A percentile compares a stretch with the other conserved stretches of the same genome.
Evolutionary conservation across 92 coral and sea anemone genomes (phyloP).

Genomic region (Phenganax subtilis): DNA sequence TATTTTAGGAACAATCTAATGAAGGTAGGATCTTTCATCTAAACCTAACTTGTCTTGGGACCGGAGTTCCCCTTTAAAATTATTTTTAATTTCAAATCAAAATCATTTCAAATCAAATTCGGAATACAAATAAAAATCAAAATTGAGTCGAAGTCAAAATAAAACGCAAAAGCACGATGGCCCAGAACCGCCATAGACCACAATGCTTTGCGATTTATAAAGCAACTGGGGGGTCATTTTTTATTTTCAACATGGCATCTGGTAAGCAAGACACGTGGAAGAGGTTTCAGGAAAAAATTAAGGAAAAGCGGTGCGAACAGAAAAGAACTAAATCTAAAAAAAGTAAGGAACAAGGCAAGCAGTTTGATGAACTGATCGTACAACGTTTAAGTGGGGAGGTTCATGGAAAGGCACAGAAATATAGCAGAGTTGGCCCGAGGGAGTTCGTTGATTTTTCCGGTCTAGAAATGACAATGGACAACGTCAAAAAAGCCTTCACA

Average conservation of each 20-base stretch:
- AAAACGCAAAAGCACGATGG: conserved; percentile 22
- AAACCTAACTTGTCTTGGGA: no score
- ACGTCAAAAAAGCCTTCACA: conserved; percentile 18
- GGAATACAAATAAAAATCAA: no score
- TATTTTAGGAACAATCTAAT: no score
- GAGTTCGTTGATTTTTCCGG: conserved; percentile 6
- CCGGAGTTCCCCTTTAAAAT: no score
- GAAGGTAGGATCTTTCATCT: no score
- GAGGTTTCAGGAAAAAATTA: conserved; percentile 1
- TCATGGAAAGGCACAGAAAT: conserved; percentile 17
- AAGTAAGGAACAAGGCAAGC: neutral
- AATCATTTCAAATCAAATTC: no score
- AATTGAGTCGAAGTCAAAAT: conserved; percentile 3
- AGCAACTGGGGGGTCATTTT: neutral
- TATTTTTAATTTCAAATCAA: no score
- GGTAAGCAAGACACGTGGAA: conserved; percentile 17
- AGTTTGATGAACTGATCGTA: neutral
- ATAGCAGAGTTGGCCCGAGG: conserved; percentile 15
- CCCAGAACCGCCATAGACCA: conserved; percentile 37
- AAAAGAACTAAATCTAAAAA: neutral
- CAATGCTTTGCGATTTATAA: neutral
- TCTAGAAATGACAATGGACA: conserved; percentile 25
- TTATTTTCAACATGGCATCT: neutral
- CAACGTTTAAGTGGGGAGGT: conserved; percentile 18
- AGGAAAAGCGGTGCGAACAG: conserved; percentile 9